Base-by-base conservation (phyloP, 2,113 vertebrate genomes). In the crab-eating macaque (Macaca fascicularis) region DNA sequence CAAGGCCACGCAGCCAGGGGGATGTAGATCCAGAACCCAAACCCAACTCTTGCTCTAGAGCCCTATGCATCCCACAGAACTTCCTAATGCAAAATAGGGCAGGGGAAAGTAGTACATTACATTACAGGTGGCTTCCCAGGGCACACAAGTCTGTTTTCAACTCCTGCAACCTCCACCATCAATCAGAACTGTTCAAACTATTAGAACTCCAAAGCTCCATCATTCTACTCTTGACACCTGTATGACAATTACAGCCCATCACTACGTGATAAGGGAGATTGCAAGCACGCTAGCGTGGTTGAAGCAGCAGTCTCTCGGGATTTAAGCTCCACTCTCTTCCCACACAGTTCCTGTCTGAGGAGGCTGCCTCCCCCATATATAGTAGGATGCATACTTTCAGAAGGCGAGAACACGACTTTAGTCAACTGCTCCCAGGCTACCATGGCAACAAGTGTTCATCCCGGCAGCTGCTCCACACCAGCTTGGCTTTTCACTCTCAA, bases 371-470 rank as follows among this genome's bases (percentile, higher is more conserved):
- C 84, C 74, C 96, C 95, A 40, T 0, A 78, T 6, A 92, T 75
- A 6, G 61, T 55, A 94, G 83, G 83, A 93, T 83, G 79, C 48
- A 40, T 82, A 50, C 59, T 85, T 78, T 95, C 50, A 55, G 59
- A 94, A 94, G 80, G 40, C 79, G 38, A 87, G 86, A 95, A 92
- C n/a, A 20, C 0, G 8, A 38, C 59, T 95, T 80, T 50, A 74
- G 69, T 78, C 84, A 72, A 70, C 32, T 48, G 80, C 61, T 85
- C 25, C 74, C 84, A 80, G 92, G 93, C 45, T 97, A 80, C 97
- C 97, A 96, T 96, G 96, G 92, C 95, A 97, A 97, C 96, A 95
- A 81, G 80, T 61, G 72, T 87, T 95, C 83, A 43, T 82, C 88
- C 55, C 57, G 35, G 82, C 59, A 70, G 75, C 82, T 92, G 85